Evolutionary conservation across 2,113 vertebrate species (phyloP), one percentile per base, ranked within the genome.

Genomic region (Mesoclemmys tuberculata): DNA sequence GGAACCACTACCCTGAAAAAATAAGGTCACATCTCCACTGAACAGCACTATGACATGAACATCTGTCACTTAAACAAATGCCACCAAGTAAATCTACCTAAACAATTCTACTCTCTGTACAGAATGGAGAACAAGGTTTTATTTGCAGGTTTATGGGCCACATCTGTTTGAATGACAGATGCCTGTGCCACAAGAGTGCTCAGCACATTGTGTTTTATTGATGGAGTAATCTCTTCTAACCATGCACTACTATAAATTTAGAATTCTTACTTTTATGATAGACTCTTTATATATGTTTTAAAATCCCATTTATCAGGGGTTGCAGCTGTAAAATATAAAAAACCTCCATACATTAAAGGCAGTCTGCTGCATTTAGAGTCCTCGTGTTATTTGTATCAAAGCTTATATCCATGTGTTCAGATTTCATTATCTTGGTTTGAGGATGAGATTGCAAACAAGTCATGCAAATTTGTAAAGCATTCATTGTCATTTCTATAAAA

Each of bases 161-260:
- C 93, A 96, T 94, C 93, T 96, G 90, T 64, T 96, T 96, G 96
- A 97, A 81, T 95, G 96, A 95, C 96, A 97, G 95, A 95, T 84
- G 93, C 49, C 87, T 85, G 44, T 82, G 91, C 89, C 92, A 87
- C 83, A 41, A 49, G 85, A 90, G 85, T n/a, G 85, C 84, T 74
- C 64, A 85, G 49, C 61, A 87, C 54, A 88, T 49, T 86, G 81
- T 82, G 54, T 93, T 96, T 96, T 89, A 3, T 0, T 89, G 86
- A 85, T 75, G 79, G 26, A 93, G 74, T 48, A 56, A 97, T 96
- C 85, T 88, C 90, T 71, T 90, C 89, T 51, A 83, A 88, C 84
- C 49, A 95, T 41, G 14, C 83, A 80, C 49, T 74, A 91, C 61
- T 90, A 95, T 77, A 92, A 91, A 89, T 78, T 11, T 54, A 79